phyloP scores from a whole-genome alignment of 2,888 invertebrate genomes.

The Platycheirus rosarum region DNA sequence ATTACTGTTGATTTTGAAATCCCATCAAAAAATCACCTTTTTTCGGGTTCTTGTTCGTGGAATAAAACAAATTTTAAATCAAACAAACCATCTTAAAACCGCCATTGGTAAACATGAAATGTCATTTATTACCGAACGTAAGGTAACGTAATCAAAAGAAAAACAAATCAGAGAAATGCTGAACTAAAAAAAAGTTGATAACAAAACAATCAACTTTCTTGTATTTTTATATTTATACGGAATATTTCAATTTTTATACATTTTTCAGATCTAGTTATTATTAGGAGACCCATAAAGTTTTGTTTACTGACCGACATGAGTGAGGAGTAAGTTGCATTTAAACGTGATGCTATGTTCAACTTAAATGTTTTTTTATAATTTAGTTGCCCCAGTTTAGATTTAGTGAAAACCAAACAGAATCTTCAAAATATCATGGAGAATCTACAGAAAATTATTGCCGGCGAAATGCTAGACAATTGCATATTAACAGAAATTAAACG shows the following conservation, averaged over 20 bases:
- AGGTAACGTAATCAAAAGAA: conserved; percentile 53
- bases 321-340: conserved; percentile 32
- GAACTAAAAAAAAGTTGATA: conserved; percentile 1
- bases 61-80: too few relatives aligned
- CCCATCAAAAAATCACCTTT: too few relatives aligned
- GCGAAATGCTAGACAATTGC: conserved; percentile 28
- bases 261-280: too few relatives aligned
- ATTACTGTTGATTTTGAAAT: too few relatives aligned
- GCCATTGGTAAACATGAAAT: too few relatives aligned
- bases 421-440: conserved; percentile 38
- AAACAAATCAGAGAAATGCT: conserved; percentile 22
- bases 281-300: too few relatives aligned
- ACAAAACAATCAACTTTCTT: background rate
- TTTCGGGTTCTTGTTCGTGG: too few relatives aligned
- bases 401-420: conserved; percentile 44
- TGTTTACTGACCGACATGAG: too few relatives aligned
- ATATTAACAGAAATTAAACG: conserved; percentile 35
- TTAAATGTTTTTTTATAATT: background rate
- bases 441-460: conserved; percentile 23
- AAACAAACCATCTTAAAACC: too few relatives aligned
- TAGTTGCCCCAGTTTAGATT: conserved; percentile 35
- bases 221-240: background rate
- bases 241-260: background rate
- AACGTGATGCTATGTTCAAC: too few relatives aligned
- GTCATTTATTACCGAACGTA: too few relatives aligned